A percentile compares a stretch with the other conserved stretches of the same genome.
Conservation (phyloP, 2,888 invertebrate genomes). For the Zygogramma bicolorata region DNA sequence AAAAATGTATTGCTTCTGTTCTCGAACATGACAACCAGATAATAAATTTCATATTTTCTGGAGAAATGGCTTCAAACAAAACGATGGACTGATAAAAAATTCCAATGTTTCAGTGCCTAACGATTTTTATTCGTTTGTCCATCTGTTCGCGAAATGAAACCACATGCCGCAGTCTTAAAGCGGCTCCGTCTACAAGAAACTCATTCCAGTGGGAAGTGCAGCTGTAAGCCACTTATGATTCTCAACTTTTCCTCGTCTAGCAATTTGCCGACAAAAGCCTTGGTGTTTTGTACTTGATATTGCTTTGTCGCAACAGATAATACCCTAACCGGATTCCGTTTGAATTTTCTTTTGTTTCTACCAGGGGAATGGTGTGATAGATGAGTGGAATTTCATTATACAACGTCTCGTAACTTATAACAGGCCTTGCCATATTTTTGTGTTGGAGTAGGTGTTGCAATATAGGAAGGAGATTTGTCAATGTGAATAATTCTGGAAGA, state of each 20-base stretch:
- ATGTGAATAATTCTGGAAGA: too few species aligned
- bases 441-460: too few species aligned
- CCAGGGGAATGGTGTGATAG: neutral
- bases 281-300: neutral
- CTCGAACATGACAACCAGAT: too few species aligned
- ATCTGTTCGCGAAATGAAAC: neutral
- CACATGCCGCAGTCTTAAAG: neutral
- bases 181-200: neutral
- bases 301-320: neutral
- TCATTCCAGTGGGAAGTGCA: neutral
- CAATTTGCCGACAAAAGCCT: neutral
- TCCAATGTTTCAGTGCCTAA: neutral
- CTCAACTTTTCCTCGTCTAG: neutral
- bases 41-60: too few species aligned
- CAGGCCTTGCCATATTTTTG: too few species aligned
- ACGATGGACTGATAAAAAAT: neutral
- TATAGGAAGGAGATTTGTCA: too few species aligned
- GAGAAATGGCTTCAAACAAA: too few species aligned
- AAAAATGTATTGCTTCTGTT: too few species aligned
- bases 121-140: neutral
- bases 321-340: neutral
- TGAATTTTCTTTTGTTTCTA: neutral
- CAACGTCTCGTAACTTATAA: too few species aligned
- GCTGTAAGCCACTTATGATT: constrained; percentile 6
- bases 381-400: neutral